phyloP scores from a whole-genome alignment of 2,113 vertebrate genomes.

The Nannobrachium achirus region DNA sequence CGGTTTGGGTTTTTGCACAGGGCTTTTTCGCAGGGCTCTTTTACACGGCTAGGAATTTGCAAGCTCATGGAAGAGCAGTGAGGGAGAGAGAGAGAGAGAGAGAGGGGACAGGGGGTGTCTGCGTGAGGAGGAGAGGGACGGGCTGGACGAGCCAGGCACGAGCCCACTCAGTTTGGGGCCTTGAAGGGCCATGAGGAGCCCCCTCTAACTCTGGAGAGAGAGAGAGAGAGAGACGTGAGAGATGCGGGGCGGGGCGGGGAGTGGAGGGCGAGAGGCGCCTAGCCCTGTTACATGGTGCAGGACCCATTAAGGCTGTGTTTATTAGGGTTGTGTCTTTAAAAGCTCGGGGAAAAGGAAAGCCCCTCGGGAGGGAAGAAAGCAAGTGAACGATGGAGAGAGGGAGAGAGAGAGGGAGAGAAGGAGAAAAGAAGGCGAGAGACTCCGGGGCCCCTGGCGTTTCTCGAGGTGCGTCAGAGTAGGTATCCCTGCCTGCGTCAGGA shows the following conservation, averaged over 20 bases:
- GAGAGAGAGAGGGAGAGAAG: slow-evolving; percentile 25
- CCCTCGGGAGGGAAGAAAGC: slow-evolving; percentile 47
- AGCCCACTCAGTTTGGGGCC: slow-evolving; percentile 30
- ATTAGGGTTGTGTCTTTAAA: slow-evolving; percentile 67
- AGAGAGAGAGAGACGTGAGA: slow-evolving; percentile 29
- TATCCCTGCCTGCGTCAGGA: slow-evolving; percentile 76
- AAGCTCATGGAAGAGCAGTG: slow-evolving; percentile 28
- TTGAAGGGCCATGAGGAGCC: slow-evolving; percentile 59
- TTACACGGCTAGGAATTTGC: slow-evolving; percentile 34
- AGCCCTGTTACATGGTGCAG: slow-evolving; percentile 51
- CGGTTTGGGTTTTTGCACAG: slow-evolving; percentile 4
- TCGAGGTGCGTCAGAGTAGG: slow-evolving; percentile 77
- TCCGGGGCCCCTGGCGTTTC: slow-evolving; percentile 56
- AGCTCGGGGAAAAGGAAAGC: slow-evolving; percentile 50
- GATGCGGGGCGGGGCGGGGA: slow-evolving; percentile 26
- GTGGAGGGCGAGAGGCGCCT: slow-evolving; percentile 42
- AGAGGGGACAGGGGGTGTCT: slow-evolving; percentile 4
- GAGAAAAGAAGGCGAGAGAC: slow-evolving; percentile 32
- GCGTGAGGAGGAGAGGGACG: not conserved
- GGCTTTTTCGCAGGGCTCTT: slow-evolving; percentile 26
- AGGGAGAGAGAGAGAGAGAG: slow-evolving; percentile 17
- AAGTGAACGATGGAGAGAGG: slow-evolving; percentile 36
- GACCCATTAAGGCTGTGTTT: slow-evolving; percentile 62
- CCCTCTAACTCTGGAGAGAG: slow-evolving; percentile 59
- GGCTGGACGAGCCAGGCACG: slow-evolving; percentile 36